These are phyloP conservation scores for Papilio helenus DNA, from an alignment of 1,140 invertebrate genomes.

Conservation along the genomic window DNA sequence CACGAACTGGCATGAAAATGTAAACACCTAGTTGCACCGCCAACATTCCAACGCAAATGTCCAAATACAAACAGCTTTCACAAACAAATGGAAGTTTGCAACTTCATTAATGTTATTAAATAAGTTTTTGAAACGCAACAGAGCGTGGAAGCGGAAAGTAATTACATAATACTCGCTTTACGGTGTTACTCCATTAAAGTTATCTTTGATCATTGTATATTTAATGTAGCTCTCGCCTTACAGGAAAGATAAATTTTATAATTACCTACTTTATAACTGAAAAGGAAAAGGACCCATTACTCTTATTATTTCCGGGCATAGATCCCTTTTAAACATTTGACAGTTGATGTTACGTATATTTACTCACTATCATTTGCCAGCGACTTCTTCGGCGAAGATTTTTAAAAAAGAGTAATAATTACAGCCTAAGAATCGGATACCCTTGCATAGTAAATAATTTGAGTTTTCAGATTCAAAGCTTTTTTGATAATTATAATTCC, in stretches of 20 bases:
- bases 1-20: not conserved
- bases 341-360: not conserved
- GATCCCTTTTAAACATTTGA: not conserved
- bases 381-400: too few relatives aligned
- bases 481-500: too few relatives aligned
- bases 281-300: not conserved
- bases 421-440: too few relatives aligned
- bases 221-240: not conserved
- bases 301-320: not conserved
- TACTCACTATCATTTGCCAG: too few relatives aligned
- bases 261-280: not conserved
- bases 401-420: too few relatives aligned
- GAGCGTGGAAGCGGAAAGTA: constrained; percentile 36
- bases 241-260: constrained; percentile 8
- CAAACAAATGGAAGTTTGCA: constrained; percentile 29
- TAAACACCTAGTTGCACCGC: not conserved
- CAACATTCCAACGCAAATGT: constrained; percentile 8
- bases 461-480: too few relatives aligned
- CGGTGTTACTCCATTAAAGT: constrained; percentile 19
- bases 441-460: too few relatives aligned
- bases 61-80: constrained; percentile 34
- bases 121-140: constrained; percentile 36
- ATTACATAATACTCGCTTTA: constrained; percentile 34
- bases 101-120: constrained; percentile 40
- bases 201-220: constrained; percentile 29